phyloP scores from a whole-genome alignment of 1,140 invertebrate species.

The Papilio machaon region DNA sequence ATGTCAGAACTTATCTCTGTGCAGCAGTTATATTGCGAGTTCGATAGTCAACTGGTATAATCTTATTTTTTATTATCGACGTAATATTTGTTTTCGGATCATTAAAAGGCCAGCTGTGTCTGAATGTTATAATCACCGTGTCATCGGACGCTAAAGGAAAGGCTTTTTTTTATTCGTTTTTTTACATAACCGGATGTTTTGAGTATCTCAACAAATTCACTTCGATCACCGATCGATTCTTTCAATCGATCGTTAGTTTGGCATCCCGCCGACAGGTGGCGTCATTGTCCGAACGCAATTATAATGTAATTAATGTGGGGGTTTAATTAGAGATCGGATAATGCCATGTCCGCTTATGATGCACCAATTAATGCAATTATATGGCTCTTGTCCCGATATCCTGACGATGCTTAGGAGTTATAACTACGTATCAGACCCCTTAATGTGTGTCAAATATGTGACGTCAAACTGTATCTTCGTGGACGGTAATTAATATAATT shows the following conservation, averaged over 20 bases:
- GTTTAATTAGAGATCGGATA: conserved; percentile 76
- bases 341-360: conserved; percentile 66
- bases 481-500: conserved; percentile 2
- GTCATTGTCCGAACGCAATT: conserved; percentile 73
- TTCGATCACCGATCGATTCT: conserved; percentile 56
- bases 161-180: conserved; percentile 32
- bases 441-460: conserved; percentile 23
- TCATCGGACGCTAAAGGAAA: conserved; percentile 31
- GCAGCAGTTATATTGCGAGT: neutral
- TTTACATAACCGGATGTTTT: conserved; percentile 39
- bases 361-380: conserved; percentile 75
- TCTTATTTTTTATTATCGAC: neutral
- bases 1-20: too few relatives aligned
- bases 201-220: conserved; percentile 20
- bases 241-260: conserved; percentile 66
- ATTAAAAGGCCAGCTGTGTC: neutral
- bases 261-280: conserved; percentile 72
- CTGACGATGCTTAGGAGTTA: conserved; percentile 46
- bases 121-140: conserved; percentile 17
- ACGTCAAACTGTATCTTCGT: neutral
- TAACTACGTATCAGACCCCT: conserved; percentile 41
- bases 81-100: neutral
- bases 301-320: conserved; percentile 77
- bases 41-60: neutral
- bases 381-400: conserved; percentile 46